Base-by-base conservation (phyloP, 2,797 vertebrate genomes). In the Alectoris magna region DNA sequence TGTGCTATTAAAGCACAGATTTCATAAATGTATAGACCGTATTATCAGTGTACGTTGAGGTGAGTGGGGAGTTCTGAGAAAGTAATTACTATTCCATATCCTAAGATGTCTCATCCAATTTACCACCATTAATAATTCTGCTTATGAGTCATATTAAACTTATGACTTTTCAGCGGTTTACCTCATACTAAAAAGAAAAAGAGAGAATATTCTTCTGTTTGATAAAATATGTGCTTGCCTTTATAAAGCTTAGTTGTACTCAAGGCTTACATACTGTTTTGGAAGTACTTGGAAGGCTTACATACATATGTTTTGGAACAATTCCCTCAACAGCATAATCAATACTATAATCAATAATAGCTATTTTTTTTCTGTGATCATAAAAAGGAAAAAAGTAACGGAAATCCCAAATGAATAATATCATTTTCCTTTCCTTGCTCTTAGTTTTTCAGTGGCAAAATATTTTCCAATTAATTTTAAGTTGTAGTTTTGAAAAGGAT, bases 101-200 rank as follows among this genome's bases (percentile, higher is more conserved):
- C 44, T 70, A 43, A 68, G 53, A 68, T 79, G 41, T 84, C 46
- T 64, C 82, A 58, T 58, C 46, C 29, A 88, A 55, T 94, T 94
- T 95, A 71, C 56, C 26, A 60, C 23, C 31, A 82, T 88, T 93
- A 94, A 63, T 58, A 88, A 79, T 87, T 90, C 76, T 77, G 41
- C 51, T 83, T 84, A 51, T 86, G 83, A 87, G 23, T 84, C 3
- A 84, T 88, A 88, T 70, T 84, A 44, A 82, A 76, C 44, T 89
- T 68, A 77, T 22, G 78, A 87, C n/a, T 73, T 90, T 73, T 83
- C 44, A 84, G 79, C 34, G 86, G 63, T 90, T 84, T 53, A 46
- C 60, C 38, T 36, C 23, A 14, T 39, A 73, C 26, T 38, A 66
- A 87, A 85, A 93, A 39, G 11, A 34, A 76, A 72, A 79, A 68